Percentiles rank a stretch among this genome's conserved stretches.
These are phyloP conservation scores for Rhinoptilus africanus DNA, from an alignment of 2,113 vertebrate species.

Conservation along the genomic window DNA sequence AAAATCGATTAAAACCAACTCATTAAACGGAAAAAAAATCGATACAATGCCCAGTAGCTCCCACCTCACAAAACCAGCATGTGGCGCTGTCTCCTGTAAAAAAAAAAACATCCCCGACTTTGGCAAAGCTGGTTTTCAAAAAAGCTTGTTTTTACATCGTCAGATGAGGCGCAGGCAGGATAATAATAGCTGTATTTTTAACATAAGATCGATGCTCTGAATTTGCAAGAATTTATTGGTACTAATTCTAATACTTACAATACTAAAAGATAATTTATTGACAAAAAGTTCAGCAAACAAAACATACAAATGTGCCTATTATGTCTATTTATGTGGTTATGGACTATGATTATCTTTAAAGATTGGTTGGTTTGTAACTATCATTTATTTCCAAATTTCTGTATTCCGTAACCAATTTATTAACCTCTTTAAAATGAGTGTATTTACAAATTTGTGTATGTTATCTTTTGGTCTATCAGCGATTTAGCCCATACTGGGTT, in stretches of 20 bases:
- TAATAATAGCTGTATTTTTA: background rate
- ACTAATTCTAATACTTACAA: background rate
- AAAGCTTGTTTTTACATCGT: background rate
- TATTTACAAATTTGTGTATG: background rate
- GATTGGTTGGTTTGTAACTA: background rate
- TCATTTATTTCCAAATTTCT: background rate
- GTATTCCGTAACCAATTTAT: background rate
- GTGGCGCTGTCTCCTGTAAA: conserved; percentile 71
- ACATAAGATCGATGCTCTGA: background rate
- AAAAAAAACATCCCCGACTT: conserved; percentile 14
- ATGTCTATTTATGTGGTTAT: background rate
- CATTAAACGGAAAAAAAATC: background rate
- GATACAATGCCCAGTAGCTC: background rate
- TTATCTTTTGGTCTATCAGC: background rate
- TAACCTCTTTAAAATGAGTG: background rate
- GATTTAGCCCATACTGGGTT: background rate
- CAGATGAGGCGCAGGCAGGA: background rate
- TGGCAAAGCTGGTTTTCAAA: background rate
- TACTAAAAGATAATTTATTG: background rate
- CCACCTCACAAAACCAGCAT: background rate
- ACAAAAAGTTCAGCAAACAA: background rate
- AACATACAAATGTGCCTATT: fast-evolving
- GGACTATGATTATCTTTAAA: background rate
- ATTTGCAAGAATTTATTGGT: background rate
- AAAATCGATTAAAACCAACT: background rate